Percentiles rank a stretch among this genome's conserved stretches.
These are phyloP conservation scores for Cyclopterus lumpus DNA, from an alignment of 2,797 vertebrate genomes.

Conservation along the genomic window DNA sequence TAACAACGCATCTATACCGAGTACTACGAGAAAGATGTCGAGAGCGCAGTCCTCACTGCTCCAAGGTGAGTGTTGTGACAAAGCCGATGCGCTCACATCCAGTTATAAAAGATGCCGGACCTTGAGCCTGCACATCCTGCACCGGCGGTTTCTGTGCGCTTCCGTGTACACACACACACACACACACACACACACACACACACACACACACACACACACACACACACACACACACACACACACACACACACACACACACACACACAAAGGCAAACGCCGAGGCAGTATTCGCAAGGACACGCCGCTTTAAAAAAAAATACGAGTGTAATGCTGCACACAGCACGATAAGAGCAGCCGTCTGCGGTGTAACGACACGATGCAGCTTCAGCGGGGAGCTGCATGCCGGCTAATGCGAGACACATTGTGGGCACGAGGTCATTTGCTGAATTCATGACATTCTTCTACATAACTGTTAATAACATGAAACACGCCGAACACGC, in stretches of 20 bases:
- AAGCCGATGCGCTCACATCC: conserved; percentile 36
- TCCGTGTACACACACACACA: no score
- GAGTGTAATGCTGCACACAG: conserved; percentile 21
- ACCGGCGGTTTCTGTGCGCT: conserved; percentile 25
- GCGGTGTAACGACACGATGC: conserved; percentile 16
- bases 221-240: no score
- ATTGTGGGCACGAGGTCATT: conserved; percentile 66
- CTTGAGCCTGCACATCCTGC: conserved; percentile 53
- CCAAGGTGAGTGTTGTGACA: conserved; percentile 70
- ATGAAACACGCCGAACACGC: conserved; percentile 31
- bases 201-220: no score
- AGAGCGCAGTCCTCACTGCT: conserved; percentile 60
- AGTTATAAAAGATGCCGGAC: conserved; percentile 54
- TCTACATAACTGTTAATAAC: conserved; percentile 27
- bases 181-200: no score
- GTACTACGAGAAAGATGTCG: conserved; percentile 29
- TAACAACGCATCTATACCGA: conserved; percentile 3
- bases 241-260: no score
- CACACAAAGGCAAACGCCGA: not conserved
- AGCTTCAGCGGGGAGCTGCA: conserved; percentile 20
- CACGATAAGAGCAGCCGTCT: not conserved
- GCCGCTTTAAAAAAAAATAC: conserved; percentile 30
- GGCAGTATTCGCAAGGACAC: conserved; percentile 66
- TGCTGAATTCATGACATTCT: conserved; percentile 48
- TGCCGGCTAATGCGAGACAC: conserved; percentile 41